A percentile compares a stretch with the other conserved stretches of the same genome.
phyloP scores from a whole-genome alignment of 2,888 invertebrate species.

The Lampropteryx suffumata region DNA sequence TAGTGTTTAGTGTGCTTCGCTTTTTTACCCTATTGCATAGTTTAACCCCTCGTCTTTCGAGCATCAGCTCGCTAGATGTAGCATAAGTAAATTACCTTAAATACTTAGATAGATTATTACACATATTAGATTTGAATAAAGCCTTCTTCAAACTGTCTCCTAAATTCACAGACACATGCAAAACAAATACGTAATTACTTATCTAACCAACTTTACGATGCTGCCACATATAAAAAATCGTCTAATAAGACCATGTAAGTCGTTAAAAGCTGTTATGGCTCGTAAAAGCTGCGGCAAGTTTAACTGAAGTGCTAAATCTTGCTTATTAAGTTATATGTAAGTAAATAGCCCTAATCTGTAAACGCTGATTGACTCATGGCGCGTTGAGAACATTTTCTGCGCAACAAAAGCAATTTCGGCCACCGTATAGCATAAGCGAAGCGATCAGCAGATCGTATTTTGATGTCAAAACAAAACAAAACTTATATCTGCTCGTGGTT shows the following conservation, averaged over 20 bases:
- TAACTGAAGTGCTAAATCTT: slow-evolving; percentile 52
- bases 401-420: slow-evolving; percentile 39
- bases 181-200: too few species aligned
- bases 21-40: too few species aligned
- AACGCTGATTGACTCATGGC: slow-evolving; percentile 44
- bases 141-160: not conserved
- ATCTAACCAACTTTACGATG: slow-evolving; percentile 25
- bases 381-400: slow-evolving; percentile 42
- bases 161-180: slow-evolving; percentile 22
- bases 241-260: slow-evolving; percentile 44
- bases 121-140: not conserved
- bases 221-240: slow-evolving; percentile 27
- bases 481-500: too few species aligned
- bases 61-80: too few species aligned
- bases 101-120: too few species aligned
- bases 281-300: slow-evolving; percentile 48
- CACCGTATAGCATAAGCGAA: not conserved
- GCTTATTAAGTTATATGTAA: slow-evolving; percentile 60
- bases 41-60: too few species aligned
- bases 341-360: slow-evolving; percentile 49
- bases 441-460: too few species aligned
- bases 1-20: too few species aligned
- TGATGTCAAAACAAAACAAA: too few species aligned
- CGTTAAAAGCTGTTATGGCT: slow-evolving; percentile 53
- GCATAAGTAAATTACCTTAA: too few species aligned